A percentile compares a stretch with the other conserved stretches of the same genome.
Evolutionary conservation across 2,113 vertebrate species (phyloP).

Genomic region (Pleuronectes platessa): DNA sequence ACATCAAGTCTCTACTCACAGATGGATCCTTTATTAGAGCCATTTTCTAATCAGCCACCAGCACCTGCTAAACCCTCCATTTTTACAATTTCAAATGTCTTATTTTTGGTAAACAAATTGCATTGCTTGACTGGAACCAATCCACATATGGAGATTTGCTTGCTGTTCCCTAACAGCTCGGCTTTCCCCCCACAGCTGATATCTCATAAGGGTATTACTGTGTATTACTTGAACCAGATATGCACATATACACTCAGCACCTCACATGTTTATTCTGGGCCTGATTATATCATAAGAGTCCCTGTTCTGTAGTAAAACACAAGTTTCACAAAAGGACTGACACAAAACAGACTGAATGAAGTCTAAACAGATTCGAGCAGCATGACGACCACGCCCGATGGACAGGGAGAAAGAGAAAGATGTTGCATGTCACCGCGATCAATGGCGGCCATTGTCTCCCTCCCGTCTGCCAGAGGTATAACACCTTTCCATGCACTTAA

Average conservation of each 20-base stretch:
- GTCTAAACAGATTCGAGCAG: conserved; percentile 53
- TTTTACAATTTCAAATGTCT: conserved; percentile 76
- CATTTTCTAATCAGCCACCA: conserved; percentile 76
- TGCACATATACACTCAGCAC: conserved; percentile 8
- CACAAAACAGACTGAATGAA: conserved; percentile 51
- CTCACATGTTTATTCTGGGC: conserved; percentile 27
- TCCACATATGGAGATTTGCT: conserved; percentile 70
- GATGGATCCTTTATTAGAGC: conserved; percentile 84
- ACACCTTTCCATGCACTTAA: conserved; percentile 87
- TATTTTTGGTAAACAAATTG: conserved; percentile 78
- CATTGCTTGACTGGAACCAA: conserved; percentile 76
- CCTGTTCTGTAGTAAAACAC: conserved; percentile 11
- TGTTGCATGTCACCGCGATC: conserved; percentile 84
- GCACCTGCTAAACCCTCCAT: conserved; percentile 75
- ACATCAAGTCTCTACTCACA: conserved; percentile 81
- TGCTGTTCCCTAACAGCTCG: conserved; percentile 50
- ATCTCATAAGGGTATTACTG: conserved; percentile 34
- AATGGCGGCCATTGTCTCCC: conserved; percentile 82
- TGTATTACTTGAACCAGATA: conserved; percentile 44
- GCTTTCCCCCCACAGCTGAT: conserved; percentile 42
- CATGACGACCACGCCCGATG: conserved; percentile 71
- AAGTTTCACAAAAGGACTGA: conserved; percentile 15
- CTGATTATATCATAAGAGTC: conserved; percentile 1
- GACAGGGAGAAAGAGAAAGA: conserved; percentile 75
- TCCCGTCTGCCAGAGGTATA: conserved; percentile 81